phyloP scores from a whole-genome alignment of 2,888 invertebrate species.

The Luperina nickerlii region DNA sequence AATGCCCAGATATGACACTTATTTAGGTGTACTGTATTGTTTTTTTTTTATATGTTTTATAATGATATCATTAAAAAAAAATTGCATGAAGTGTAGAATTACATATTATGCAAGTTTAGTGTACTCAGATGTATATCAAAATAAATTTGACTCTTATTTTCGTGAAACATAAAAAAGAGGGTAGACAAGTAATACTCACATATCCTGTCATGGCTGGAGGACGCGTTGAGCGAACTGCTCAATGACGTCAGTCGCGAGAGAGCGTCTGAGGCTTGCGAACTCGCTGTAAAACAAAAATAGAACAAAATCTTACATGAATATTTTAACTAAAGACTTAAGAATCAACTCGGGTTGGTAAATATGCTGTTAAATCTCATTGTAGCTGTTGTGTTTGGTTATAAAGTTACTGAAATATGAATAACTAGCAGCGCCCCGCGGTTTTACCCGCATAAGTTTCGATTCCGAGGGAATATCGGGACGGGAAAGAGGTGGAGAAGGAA shows the following conservation, averaged over 20 bases:
- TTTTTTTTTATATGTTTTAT: no score
- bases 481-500: no score
- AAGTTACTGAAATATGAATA: no score
- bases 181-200: constrained; percentile 76
- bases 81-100: no score
- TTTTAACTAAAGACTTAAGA: no score
- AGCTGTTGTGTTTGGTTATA: neutral
- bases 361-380: neutral
- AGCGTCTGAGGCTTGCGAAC: constrained; percentile 85
- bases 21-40: no score
- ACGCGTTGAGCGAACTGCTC: constrained; percentile 89
- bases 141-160: neutral
- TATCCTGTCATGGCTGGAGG: constrained; percentile 84
- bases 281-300: constrained; percentile 74
- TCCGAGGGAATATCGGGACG: no score
- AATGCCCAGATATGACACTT: no score
- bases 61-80: no score
- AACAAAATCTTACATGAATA: neutral
- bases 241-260: constrained; percentile 90
- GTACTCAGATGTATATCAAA: neutral
- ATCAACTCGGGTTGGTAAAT: neutral
- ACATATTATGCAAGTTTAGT: no score
- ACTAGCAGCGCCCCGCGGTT: no score
- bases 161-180: neutral
- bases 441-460: no score